These are phyloP conservation scores for Panagrolaimus sp. DNA, from an alignment of 1,140 invertebrate species.

Conservation along the genomic window DNA sequence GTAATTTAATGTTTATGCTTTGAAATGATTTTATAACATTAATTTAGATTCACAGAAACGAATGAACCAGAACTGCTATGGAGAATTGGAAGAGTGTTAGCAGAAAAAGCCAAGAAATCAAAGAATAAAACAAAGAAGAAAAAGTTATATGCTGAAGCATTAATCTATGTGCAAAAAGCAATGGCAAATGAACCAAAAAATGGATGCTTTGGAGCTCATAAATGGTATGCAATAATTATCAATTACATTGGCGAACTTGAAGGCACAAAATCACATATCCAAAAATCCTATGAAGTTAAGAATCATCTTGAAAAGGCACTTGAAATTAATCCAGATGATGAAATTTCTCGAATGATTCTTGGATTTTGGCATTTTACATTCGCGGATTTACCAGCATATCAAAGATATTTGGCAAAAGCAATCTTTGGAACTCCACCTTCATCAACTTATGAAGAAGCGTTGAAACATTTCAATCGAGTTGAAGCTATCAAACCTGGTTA, in stretches of 20 bases:
- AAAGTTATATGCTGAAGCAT: slow-evolving; percentile 45
- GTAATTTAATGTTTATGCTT: slow-evolving; percentile 27
- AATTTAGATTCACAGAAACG: slow-evolving; percentile 37
- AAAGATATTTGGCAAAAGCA: slow-evolving; percentile 39
- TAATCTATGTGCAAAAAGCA: slow-evolving; percentile 44
- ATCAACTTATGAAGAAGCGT: slow-evolving; percentile 54
- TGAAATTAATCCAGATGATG: slow-evolving; percentile 50
- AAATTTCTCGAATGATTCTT: slow-evolving; percentile 58
- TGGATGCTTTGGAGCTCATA: slow-evolving; percentile 55
- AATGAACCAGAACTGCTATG: slow-evolving; percentile 45
- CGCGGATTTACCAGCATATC: slow-evolving; percentile 43
- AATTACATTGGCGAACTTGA: slow-evolving; percentile 54
- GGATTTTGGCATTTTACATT: slow-evolving; percentile 57
- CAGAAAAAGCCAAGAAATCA: slow-evolving; percentile 49
- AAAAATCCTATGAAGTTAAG: slow-evolving; percentile 45
- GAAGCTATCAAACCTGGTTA: too few relatives aligned
- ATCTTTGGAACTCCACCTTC: slow-evolving; percentile 51
- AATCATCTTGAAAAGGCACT: slow-evolving; percentile 51
- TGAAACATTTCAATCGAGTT: slow-evolving; percentile 49
- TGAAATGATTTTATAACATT: background rate
- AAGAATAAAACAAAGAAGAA: slow-evolving; percentile 48
- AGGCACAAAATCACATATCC: slow-evolving; percentile 49
- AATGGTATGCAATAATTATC: slow-evolving; percentile 57
- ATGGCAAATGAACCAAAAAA: slow-evolving; percentile 29
- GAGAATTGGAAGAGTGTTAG: slow-evolving; percentile 53